Conservation (phyloP, 2,113 vertebrate genomes). For the Dicerorhinus sumatrensis region DNA sequence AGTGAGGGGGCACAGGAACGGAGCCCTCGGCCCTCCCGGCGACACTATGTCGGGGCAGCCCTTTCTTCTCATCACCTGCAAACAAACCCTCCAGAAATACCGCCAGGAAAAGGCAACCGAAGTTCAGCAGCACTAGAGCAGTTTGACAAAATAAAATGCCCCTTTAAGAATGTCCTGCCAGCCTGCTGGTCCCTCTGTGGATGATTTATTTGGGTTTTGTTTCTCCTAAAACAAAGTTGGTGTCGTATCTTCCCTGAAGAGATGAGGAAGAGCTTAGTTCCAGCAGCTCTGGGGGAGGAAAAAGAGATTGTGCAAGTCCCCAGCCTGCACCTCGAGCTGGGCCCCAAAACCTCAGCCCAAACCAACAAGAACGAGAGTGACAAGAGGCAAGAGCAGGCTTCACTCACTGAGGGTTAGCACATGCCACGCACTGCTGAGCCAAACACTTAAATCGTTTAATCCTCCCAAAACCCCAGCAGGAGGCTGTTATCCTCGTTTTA, state of each 20-base stretch:
- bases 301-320: neutral
- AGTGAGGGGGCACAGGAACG: neutral
- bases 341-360: neutral
- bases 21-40: fast-evolving
- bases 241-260: conserved; percentile 12
- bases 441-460: neutral
- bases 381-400: neutral
- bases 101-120: neutral
- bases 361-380: neutral
- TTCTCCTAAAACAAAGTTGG: conserved; percentile 35
- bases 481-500: neutral
- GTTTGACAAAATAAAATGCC: neutral
- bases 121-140: neutral
- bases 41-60: neutral
- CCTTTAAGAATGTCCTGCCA: conserved; percentile 27
- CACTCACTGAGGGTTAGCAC: fast-evolving
- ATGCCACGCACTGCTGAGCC: fast-evolving
- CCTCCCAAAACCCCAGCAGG: neutral
- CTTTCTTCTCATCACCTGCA: neutral
- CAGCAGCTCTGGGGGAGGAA: neutral
- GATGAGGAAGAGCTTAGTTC: neutral
- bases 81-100: neutral
- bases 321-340: neutral
- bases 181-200: neutral
- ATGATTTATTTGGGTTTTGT: conserved; percentile 31